phyloP scores from a whole-genome alignment of 2,888 invertebrate species.

The Cryptosula pallasiana region DNA sequence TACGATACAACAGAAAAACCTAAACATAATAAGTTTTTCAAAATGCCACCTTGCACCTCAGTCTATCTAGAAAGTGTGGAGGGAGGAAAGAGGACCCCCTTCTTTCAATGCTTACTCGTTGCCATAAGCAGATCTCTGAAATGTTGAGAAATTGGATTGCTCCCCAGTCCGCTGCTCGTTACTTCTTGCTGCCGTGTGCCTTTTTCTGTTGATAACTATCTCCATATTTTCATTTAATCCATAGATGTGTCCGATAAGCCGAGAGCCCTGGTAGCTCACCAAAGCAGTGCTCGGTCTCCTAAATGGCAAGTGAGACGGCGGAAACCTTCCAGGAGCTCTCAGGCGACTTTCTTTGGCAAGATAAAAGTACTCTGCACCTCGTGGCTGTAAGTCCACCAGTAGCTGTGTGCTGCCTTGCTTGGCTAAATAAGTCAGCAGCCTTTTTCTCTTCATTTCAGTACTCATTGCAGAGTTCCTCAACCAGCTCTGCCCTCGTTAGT shows the following conservation, averaged over 20 bases:
- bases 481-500: no score
- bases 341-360: background rate
- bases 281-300: conserved; percentile 5
- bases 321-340: background rate
- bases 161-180: no score
- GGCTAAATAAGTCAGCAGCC: background rate
- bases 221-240: background rate
- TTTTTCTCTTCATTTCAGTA: background rate
- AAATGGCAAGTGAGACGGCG: conserved; percentile 17
- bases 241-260: conserved; percentile 12
- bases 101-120: no score
- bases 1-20: no score
- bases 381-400: conserved; percentile 1
- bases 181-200: background rate
- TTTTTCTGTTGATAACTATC: conserved; percentile 5
- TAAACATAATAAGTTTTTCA: no score
- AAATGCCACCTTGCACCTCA: no score
- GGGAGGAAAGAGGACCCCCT: no score
- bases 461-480: background rate
- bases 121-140: no score
- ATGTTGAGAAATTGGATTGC: no score
- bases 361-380: conserved; percentile 15
- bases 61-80: no score
- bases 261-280: conserved; percentile 13
- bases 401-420: conserved; percentile 3